Base-by-base conservation (phyloP, 2,797 vertebrate species). In the Macropodus opercularis region DNA sequence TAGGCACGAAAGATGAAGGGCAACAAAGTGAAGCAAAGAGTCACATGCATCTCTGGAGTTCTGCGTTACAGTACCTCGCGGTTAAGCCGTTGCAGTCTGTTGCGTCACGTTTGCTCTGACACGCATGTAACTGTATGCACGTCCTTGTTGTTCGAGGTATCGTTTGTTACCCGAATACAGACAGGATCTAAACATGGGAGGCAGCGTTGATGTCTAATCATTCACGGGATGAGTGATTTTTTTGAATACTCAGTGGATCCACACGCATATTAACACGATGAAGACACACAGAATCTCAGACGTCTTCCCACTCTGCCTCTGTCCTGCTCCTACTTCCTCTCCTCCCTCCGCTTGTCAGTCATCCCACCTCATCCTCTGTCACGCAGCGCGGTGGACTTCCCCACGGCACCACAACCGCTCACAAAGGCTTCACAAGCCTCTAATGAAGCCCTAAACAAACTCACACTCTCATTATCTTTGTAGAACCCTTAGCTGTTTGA, bases 221-320 rank as follows among this genome's bases (percentile, higher is more conserved):
- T n/a, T 18, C 26, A 29, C 26, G 7, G 44, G 26, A 29, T 18
- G n/a, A 31, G 26, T 13, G 48, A n/a, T 24, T 6, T 22, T 8
- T 1, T 6, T 55, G 17, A 35, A 17, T n/a, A 34, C 43, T 44
- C 10, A 21, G 90, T 92, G 93, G 91, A 92, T 94, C 92, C 90
- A 89, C 92, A 92, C 92, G 93, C 93, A 92, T 91, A 90, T 92
- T 90, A 83, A 89, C 92, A 90, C 91, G 92, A 93, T 90, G 92
- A 92, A 94, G 91, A 94, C 92, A 94, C 91, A 94, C 91, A 94
- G 90, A 84, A 4, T 22, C 19, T 21, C 31, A 41, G 35, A 48
- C 38, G 57, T 44, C 31, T 56, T 63, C 53, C 39, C 38, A 8
- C 43, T 34, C 57, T 69, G 64, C 38, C 7, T 53, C 41, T 35